Evolutionary conservation across 2,797 vertebrate genomes (phyloP), one percentile per base, ranked within the genome.

Genomic region (Urosaurus nigricauda): DNA sequence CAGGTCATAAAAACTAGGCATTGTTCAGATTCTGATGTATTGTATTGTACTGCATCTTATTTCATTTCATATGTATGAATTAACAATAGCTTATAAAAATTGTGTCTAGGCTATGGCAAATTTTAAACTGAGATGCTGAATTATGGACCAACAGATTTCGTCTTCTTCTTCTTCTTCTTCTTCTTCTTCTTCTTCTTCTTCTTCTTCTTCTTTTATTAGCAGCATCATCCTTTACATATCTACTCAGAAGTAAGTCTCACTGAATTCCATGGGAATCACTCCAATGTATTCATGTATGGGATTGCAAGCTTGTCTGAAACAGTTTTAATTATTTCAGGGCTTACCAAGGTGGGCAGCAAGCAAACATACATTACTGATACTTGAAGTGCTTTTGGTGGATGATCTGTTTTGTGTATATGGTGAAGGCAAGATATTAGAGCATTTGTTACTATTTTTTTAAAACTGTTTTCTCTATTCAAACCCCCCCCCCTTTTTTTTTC

Each of bases 41-140:
- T 47, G 2, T 47, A 73, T 35, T 3, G 17, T 71, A 37, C 29
- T 6, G 29, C 24, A 51, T 51, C 47, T 51, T 51, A 11, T 53
- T 71, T 35, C 16, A 35, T 47, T 24, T 68, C 19, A 47, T 83
- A 13, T n/a, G 21, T 17, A 81, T 17, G 43, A 73, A 87, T 73
- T 87, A 56, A 9, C 47, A 75, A 51, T 29, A 37, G 17, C 43
- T 81, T 71, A 47, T 63, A 65, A 85, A 79, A n/a, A 63, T n/a
- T 26, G 43, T 75, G 35, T 75, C n/a, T 47, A 24, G 74, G 2
- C 51, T 73, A 0, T 84, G 78, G 56, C 43, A 37, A 11, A 86
- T 37, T 92, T 91, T 87, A 65, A 58, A 35, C 79, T 19, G 29
- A 63, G 58, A 82, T 90, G 78, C 26, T 75, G 17, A 73, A 43